phyloP scores from a whole-genome alignment of 2,888 invertebrate genomes.

The Prenolepis imparis region DNA sequence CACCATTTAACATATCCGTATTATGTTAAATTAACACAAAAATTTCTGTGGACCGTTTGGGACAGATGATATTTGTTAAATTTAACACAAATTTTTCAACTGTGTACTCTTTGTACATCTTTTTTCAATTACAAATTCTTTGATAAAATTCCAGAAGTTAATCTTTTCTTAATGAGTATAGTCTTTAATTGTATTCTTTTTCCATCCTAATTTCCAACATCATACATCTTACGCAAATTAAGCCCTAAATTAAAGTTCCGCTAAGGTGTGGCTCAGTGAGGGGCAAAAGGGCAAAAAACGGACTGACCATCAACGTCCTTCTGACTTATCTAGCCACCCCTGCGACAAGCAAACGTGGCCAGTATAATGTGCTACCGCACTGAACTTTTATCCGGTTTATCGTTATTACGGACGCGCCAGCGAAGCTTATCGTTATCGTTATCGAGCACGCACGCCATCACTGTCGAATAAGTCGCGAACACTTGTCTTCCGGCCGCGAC shows the following conservation, averaged over 20 bases:
- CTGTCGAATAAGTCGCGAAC: constrained; percentile 28
- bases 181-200: not conserved
- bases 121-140: not conserved
- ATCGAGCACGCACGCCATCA: constrained; percentile 63
- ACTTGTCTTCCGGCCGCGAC: constrained; percentile 39
- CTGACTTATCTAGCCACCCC: constrained; percentile 7
- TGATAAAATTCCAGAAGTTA: not conserved
- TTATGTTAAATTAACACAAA: no score
- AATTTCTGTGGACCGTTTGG: no score
- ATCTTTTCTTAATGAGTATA: not conserved
- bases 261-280: not conserved
- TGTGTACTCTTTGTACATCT: not conserved
- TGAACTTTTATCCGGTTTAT: constrained; percentile 43
- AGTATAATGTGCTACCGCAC: constrained; percentile 16
- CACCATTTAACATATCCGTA: no score
- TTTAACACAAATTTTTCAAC: no score
- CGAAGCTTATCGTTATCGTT: constrained; percentile 70
- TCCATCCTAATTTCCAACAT: not conserved
- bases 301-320: not conserved
- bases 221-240: not conserved
- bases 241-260: not conserved
- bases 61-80: no score
- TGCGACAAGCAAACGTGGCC: not conserved
- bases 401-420: constrained; percentile 42
- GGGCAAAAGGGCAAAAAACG: not conserved